Conservation (phyloP, 2,113 vertebrate species). For the Aptenodytes patagonicus region DNA sequence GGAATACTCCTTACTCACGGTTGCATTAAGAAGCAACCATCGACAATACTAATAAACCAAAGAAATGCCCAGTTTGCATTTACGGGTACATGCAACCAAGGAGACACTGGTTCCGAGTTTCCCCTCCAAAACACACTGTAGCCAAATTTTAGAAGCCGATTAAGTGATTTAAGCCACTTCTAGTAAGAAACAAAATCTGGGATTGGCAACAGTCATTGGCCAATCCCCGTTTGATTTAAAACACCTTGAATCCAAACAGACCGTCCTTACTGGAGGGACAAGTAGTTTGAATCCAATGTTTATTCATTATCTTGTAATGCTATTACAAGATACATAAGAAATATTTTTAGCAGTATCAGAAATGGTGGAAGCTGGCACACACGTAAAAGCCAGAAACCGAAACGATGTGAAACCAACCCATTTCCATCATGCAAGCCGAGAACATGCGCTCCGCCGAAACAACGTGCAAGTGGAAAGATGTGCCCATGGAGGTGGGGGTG, state of each 20-base stretch:
- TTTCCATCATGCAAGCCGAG: background rate
- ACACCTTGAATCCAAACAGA: background rate
- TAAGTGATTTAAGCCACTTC: constrained; percentile 24
- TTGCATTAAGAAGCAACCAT: background rate
- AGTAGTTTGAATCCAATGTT: background rate
- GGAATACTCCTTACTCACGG: background rate
- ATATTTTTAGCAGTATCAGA: background rate
- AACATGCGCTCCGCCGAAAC: accelerated
- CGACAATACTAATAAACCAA: background rate
- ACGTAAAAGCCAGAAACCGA: accelerated
- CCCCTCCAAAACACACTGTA: constrained; percentile 12
- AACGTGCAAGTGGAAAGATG: background rate
- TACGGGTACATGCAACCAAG: background rate
- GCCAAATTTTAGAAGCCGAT: background rate
- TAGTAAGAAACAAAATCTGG: background rate
- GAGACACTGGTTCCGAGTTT: background rate
- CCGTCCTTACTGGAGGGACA: background rate
- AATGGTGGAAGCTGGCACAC: background rate
- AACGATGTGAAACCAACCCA: background rate
- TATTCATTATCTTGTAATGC: background rate
- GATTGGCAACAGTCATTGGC: background rate
- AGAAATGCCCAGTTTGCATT: background rate
- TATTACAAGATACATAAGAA: background rate
- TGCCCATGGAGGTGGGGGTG: accelerated
- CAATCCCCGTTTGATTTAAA: background rate